These are phyloP conservation scores for Lycophotia porphyrea DNA, from an alignment of 2,888 invertebrate genomes.

Conservation along the genomic window DNA sequence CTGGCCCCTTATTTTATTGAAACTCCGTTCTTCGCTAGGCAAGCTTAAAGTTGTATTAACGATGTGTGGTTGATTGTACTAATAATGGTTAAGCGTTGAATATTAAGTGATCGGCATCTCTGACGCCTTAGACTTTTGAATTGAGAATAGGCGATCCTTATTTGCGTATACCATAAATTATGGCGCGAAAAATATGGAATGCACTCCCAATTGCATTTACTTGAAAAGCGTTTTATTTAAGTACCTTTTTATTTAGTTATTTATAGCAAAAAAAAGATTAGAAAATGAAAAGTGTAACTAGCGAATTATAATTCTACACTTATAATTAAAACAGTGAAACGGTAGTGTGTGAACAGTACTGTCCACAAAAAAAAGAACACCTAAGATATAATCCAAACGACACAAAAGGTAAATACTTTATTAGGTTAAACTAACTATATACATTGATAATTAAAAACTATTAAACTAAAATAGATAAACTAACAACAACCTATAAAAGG, in stretches of 20 bases:
- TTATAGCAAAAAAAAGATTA: neutral
- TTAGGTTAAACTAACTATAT: too few relatives aligned
- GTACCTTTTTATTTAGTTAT: neutral
- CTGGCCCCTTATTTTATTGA: too few relatives aligned
- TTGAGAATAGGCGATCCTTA: constrained; percentile 14
- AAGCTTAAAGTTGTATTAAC: neutral
- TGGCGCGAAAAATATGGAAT: neutral
- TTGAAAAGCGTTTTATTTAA: constrained; percentile 5
- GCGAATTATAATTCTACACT: neutral
- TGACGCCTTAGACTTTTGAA: constrained; percentile 25
- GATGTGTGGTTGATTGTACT: neutral
- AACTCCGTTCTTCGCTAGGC: too few relatives aligned
- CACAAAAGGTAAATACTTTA: too few relatives aligned
- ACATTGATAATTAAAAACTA: too few relatives aligned
- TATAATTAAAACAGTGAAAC: neutral
- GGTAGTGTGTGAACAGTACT: neutral
- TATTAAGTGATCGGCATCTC: constrained; percentile 19
- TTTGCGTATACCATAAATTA: constrained; percentile 6
- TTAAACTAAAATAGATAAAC: too few relatives aligned
- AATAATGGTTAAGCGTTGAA: constrained; percentile 12
- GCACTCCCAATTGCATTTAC: neutral
- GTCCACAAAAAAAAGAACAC: neutral
- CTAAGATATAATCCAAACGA: neutral
- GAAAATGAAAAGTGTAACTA: neutral
- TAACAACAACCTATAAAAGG: too few relatives aligned